Conservation (phyloP, 2,888 invertebrate species). For the Volucella inflata region DNA sequence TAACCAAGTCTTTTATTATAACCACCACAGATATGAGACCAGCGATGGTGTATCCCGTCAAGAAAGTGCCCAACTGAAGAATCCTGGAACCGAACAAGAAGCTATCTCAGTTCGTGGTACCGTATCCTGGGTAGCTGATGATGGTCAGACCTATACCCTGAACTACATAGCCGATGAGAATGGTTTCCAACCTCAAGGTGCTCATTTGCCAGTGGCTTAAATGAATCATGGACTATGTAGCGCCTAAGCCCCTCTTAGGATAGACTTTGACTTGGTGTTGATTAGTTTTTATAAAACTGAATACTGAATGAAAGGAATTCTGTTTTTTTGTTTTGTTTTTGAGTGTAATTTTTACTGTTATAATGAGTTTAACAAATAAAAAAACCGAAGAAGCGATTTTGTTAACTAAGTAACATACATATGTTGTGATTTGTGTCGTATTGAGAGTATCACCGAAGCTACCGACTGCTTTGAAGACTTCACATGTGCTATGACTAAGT, state of each 20-base stretch:
- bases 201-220: constrained; percentile 79
- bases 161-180: constrained; percentile 85
- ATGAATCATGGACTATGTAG: not conserved
- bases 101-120: constrained; percentile 83
- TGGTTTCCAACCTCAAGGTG: constrained; percentile 84
- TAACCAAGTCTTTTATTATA: not conserved
- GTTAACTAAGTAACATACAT: not conserved
- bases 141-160: constrained; percentile 84
- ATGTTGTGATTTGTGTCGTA: not conserved
- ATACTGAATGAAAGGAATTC: constrained; percentile 42
- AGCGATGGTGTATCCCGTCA: constrained; percentile 83
- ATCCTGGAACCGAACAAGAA: constrained; percentile 83
- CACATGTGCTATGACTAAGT: too few relatives aligned
- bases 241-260: not conserved
- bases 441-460: not conserved
- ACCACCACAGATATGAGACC: constrained; percentile 81
- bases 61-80: constrained; percentile 83
- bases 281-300: constrained; percentile 66
- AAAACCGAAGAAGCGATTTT: not conserved
- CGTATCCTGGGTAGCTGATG: constrained; percentile 83
- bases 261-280: constrained; percentile 2
- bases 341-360: constrained; percentile 14
- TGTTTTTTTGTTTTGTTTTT: constrained; percentile 12
- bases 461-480: too few relatives aligned
- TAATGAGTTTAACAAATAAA: constrained; percentile 30